Conservation (phyloP, 2,888 invertebrate genomes). For the Anoplius nigerrimus region DNA sequence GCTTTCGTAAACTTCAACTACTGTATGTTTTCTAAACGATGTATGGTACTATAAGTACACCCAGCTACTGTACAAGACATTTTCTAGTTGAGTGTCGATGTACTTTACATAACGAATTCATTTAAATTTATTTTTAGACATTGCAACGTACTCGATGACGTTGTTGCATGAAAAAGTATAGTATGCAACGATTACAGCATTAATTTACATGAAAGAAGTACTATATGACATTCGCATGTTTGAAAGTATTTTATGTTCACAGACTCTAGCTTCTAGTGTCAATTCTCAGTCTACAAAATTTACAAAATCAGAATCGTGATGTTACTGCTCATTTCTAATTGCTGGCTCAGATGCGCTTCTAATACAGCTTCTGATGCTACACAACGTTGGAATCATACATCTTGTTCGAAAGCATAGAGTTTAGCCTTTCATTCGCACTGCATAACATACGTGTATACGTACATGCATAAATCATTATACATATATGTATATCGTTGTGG, state of each 20-base stretch:
- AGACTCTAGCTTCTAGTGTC: slow-evolving; percentile 38
- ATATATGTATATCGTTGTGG: neutral
- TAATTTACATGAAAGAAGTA: slow-evolving; percentile 46
- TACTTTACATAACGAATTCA: slow-evolving; percentile 44
- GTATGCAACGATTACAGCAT: slow-evolving; percentile 36
- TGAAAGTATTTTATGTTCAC: slow-evolving; percentile 43
- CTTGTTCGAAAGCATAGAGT: neutral
- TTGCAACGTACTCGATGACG: slow-evolving; percentile 32
- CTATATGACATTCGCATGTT: slow-evolving; percentile 36
- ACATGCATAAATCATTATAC: no score
- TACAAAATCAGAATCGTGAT: slow-evolving; percentile 42
- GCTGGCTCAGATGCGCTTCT: neutral
- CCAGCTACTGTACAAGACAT: slow-evolving; percentile 32
- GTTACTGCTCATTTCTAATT: slow-evolving; percentile 26
- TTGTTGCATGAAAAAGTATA: slow-evolving; percentile 44
- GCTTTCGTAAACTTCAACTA: slow-evolving; percentile 26
- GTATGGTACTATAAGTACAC: slow-evolving; percentile 45
- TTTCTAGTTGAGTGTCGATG: slow-evolving; percentile 32
- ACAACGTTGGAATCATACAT: neutral
- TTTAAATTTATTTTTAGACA: slow-evolving; percentile 51
- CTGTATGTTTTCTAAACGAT: slow-evolving; percentile 26
- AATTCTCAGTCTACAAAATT: slow-evolving; percentile 48
- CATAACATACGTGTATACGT: no score
- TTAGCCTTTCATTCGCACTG: neutral
- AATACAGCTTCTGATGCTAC: neutral